These are phyloP conservation scores for Eulemur macaco DNA, from an alignment of 2,113 vertebrate species.

Conservation along the genomic window DNA sequence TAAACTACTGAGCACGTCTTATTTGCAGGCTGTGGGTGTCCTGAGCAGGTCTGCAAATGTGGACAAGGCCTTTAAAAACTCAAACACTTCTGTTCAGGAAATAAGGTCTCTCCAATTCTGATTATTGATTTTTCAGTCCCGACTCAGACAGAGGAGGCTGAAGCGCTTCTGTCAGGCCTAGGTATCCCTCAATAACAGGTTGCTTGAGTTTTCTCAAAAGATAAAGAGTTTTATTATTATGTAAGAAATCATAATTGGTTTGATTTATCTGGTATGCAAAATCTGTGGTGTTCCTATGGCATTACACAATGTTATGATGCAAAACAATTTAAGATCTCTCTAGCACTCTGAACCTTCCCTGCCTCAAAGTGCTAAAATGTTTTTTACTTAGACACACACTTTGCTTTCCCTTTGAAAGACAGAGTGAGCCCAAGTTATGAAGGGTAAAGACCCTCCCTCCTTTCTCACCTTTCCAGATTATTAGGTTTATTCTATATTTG, in stretches of 20 bases:
- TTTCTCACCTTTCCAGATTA: constrained; percentile 24
- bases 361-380: neutral
- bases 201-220: neutral
- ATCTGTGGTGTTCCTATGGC: neutral
- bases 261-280: neutral
- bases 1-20: neutral
- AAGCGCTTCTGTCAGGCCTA: neutral
- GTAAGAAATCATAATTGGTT: neutral
- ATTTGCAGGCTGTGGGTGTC: neutral
- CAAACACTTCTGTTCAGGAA: neutral
- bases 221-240: neutral
- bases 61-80: neutral
- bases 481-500: constrained; percentile 62
- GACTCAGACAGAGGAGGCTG: neutral
- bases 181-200: fast-evolving
- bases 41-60: neutral
- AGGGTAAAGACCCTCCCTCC: neutral
- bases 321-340: neutral
- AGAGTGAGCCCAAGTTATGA: neutral
- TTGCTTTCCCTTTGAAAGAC: constrained; percentile 4
- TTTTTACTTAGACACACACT: neutral
- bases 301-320: neutral
- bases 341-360: neutral
- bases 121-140: neutral
- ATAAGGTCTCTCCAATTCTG: neutral